Evolutionary conservation across 2,797 vertebrate species (phyloP), one percentile per base, ranked within the genome.

Genomic region (Pelodytes ibericus): DNA sequence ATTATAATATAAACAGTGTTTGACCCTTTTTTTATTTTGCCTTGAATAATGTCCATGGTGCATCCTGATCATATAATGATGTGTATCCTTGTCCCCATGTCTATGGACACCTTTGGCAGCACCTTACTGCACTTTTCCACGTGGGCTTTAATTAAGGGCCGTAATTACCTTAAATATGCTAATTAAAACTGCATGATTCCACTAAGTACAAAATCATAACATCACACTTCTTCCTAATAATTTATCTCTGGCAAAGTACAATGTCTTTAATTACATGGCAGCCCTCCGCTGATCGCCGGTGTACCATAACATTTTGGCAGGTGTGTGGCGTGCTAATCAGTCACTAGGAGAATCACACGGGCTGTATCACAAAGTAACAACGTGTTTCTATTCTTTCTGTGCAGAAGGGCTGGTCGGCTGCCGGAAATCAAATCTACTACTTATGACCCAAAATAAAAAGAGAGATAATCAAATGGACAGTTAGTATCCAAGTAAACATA

Each of bases 281-380:
- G 16, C 20, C 49, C 49, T 53, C 22, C 20, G 49, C 49, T 24
- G 49, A 24, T 20, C 20, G 16, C 49, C 44, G 49, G 49, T 53
- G 20, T 53, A 24, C 20, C 49, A 24, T 53, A 53, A 53, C 49
- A 53, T 53, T 53, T 53, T 53, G n/a, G 49, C 49, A 44, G 41
- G 41, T 44, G 41, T 44, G 41, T 16, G 18, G 13, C 13, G 41
- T 44, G n/a, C 49, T 53, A 53, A 53, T 53, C 49, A 24, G 20
- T 24, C 20, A 8, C 49, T n/a, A 24, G 49, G 49, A 53, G 49
- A 53, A 53, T 24, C 18, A 24, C 49, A 24, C 49, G 18, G 49
- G 20, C 49, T 53, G 49, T 15, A 13, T 18, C 49, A 24, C 18
- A 24, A 22, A n/a, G 49, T 53, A 15, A 7, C 3, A 53, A 20